These are phyloP conservation scores for Zaprionus kolodkinae DNA, from an alignment of 1,140 invertebrate species.

Conservation along the genomic window DNA sequence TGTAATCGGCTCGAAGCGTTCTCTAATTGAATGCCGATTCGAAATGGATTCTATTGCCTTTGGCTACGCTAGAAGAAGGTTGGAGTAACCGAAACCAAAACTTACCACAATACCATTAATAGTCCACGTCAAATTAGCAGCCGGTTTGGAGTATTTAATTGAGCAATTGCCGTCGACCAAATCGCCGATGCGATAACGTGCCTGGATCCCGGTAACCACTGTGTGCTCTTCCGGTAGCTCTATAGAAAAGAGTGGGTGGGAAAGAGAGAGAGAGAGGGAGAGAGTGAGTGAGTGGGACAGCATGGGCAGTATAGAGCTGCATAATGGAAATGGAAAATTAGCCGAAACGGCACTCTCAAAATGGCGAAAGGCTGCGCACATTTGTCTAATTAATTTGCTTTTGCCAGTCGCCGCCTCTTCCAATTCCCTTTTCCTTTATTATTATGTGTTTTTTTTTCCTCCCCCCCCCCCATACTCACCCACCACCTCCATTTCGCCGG, in stretches of 20 bases:
- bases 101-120: conserved; percentile 91
- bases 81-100: conserved; percentile 71
- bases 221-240: conserved; percentile 89
- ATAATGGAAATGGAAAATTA: conserved; percentile 76
- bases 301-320: not conserved
- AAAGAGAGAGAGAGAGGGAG: conserved; percentile 28
- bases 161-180: conserved; percentile 90
- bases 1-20: conserved; percentile 50
- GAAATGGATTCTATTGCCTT: conserved; percentile 17
- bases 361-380: conserved; percentile 48
- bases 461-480: conserved; percentile 86
- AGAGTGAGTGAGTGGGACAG: conserved; percentile 14
- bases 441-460: not conserved
- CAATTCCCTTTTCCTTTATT: conserved; percentile 20
- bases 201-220: conserved; percentile 88
- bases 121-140: conserved; percentile 93
- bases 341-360: conserved; percentile 40
- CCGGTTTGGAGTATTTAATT: conserved; percentile 90
- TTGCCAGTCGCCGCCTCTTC: conserved; percentile 41
- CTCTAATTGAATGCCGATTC: conserved; percentile 52
- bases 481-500: conserved; percentile 89
- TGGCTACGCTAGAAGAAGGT: conserved; percentile 1
- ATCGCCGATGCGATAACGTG: conserved; percentile 89
- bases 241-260: conserved; percentile 79
- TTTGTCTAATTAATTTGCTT: conserved; percentile 81